These are phyloP conservation scores for Pandemis heparana DNA, from an alignment of 2,888 invertebrate species.

Conservation along the genomic window DNA sequence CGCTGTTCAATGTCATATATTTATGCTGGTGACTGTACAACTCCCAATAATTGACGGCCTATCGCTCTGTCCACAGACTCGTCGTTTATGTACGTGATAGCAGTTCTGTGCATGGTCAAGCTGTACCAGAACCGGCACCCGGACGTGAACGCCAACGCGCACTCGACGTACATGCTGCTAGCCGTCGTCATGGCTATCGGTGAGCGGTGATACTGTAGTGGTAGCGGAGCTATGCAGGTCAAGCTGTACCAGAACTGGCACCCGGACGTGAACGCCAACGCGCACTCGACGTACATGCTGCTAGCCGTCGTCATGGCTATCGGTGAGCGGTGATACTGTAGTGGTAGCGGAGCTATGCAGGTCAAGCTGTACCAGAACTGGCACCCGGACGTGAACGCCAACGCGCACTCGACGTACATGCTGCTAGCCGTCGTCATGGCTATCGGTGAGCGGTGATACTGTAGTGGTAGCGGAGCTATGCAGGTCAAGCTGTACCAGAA, in stretches of 20 bases:
- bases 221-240: constrained; percentile 93
- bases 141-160: constrained; percentile 94
- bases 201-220: constrained; percentile 68
- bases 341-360: constrained; percentile 93
- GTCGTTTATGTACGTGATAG: constrained; percentile 97
- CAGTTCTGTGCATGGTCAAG: constrained; percentile 94
- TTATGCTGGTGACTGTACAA: too few species aligned
- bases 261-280: constrained; percentile 94
- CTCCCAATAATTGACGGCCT: too few species aligned
- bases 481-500: constrained; percentile 95
- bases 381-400: constrained; percentile 95
- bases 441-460: too few species aligned
- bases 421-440: constrained; percentile 91
- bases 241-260: constrained; percentile 95
- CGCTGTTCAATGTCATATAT: too few species aligned
- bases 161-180: constrained; percentile 91
- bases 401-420: constrained; percentile 92
- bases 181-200: constrained; percentile 91
- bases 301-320: constrained; percentile 91
- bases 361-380: constrained; percentile 94
- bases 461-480: constrained; percentile 92
- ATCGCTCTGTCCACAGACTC: constrained; percentile 87
- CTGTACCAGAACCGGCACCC: constrained; percentile 95
- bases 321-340: constrained; percentile 60
- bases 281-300: constrained; percentile 91